Evolutionary conservation across 1,140 invertebrate species (phyloP), one percentile per base, ranked within the genome.

Genomic region (Heliconius hewitsoni): DNA sequence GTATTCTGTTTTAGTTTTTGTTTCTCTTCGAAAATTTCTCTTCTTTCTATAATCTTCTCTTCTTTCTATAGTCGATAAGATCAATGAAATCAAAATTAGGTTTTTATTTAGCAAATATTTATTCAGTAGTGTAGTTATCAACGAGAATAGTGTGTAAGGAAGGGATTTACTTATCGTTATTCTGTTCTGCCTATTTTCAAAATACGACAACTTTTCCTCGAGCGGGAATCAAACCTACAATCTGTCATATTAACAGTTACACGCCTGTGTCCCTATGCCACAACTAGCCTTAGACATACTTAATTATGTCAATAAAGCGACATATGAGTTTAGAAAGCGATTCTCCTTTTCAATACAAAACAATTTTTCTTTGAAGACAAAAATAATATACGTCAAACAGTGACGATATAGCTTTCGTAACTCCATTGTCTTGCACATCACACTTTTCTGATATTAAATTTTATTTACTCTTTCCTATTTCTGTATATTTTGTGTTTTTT

Each of bases 331-430:
- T 57, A 6, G 9, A 30, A 46, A 71, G 23, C 13, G 70, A 30
- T 71, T 71, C 27, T 66, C 37, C 57, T 11, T 39, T n/a, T 70
- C 52, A 23, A 77, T 77, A 55, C 3, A 37, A 52, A 71, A 23
- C 23, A 30, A 71, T 52, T 77, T 71, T 60, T 66, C 66, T 60
- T 34, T n/a, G 27, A 55, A 52, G 42, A 50, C 16, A 27, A 60
- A n/a, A 70, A 66, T 77, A 81, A 82, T 83, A 57, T 74, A 78
- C 78, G 73, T 81, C 71, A 80, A 76, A 81, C 76, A 78, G 74
- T 81, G 74, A 80, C 79, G 80, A 75, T 86, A 87, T 84, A 83
- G 79, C 75, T 86, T 83, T 86, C 75, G 73, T 86, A 86, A 86
- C 83, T 84, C 83, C 76, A 77, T 85, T 85, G 80, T 83, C 71